These are phyloP conservation scores for Orius insidiosus DNA, from an alignment of 1,140 invertebrate species.

Conservation along the genomic window DNA sequence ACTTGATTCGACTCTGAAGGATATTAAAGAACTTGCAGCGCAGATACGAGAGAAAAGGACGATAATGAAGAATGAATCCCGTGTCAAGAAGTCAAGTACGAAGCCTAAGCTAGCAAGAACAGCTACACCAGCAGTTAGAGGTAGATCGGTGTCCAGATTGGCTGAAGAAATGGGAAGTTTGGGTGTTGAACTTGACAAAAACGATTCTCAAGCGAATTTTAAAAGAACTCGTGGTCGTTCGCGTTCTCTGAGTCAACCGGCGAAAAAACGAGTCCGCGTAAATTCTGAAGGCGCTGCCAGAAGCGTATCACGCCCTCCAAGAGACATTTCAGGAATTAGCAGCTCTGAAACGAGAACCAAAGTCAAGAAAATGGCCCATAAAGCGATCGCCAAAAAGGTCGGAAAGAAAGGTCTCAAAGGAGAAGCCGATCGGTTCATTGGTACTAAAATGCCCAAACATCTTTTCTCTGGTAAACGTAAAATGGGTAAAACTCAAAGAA, in stretches of 20 bases:
- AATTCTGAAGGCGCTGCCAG: constrained; percentile 33
- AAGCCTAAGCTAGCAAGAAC: constrained; percentile 73
- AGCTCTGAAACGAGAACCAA: constrained; percentile 61
- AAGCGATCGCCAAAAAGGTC: constrained; percentile 68
- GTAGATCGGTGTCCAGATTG: constrained; percentile 55
- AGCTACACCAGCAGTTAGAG: constrained; percentile 45
- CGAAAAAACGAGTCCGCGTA: constrained; percentile 42
- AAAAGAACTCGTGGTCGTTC: constrained; percentile 36
- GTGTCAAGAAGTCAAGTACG: constrained; percentile 55
- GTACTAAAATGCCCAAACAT: constrained; percentile 87
- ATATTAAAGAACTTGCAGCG: constrained; percentile 63
- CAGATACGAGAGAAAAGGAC: constrained; percentile 82
- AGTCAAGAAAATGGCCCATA: constrained; percentile 63
- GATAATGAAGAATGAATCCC: constrained; percentile 55
- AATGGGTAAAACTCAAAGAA: constrained; percentile 79
- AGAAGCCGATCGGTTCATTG: constrained; percentile 91
- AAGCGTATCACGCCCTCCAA: constrained; percentile 26
- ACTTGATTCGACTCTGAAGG: constrained; percentile 71
- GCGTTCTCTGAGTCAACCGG: constrained; percentile 34
- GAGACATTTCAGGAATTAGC: constrained; percentile 75
- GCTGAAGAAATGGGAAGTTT: constrained; percentile 66
- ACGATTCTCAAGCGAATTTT: constrained; percentile 35
- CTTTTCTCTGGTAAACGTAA: constrained; percentile 85
- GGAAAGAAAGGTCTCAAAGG: constrained; percentile 79
- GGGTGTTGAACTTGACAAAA: constrained; percentile 75